Conservation (phyloP, 2,888 invertebrate genomes). For the Lysandra bellargus region DNA sequence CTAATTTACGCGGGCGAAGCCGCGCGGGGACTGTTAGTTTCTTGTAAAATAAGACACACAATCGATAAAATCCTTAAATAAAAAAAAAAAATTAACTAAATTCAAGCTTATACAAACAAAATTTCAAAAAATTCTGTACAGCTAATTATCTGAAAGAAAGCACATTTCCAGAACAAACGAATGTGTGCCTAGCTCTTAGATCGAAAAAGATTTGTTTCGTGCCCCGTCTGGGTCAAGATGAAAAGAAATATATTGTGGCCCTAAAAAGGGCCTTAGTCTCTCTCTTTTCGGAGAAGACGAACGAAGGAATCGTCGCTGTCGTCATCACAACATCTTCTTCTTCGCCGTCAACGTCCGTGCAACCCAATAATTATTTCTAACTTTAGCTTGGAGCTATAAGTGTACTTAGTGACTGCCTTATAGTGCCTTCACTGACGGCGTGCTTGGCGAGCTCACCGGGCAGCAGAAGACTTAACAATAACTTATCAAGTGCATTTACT, state of each 20-base stretch:
- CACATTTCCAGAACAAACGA: too few relatives aligned
- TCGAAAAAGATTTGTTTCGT: not conserved
- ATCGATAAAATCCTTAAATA: too few relatives aligned
- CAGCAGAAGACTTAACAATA: constrained; percentile 76
- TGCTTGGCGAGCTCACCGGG: constrained; percentile 87
- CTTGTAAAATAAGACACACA: too few relatives aligned
- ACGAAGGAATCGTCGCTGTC: not conserved
- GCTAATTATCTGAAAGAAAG: too few relatives aligned
- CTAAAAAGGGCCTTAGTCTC: constrained; percentile 13
- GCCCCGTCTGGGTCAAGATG: not conserved
- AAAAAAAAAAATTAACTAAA: too few relatives aligned
- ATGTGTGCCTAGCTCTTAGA: not conserved
- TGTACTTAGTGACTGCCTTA: constrained; percentile 83
- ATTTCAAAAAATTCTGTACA: too few relatives aligned
- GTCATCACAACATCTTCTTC: not conserved
- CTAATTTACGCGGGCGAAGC: too few relatives aligned
- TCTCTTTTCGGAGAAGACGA: not conserved
- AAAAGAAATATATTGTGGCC: constrained; percentile 12
- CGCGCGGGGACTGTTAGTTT: too few relatives aligned
- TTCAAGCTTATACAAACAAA: too few relatives aligned
- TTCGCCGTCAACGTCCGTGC: not conserved
- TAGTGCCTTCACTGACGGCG: constrained; percentile 83
- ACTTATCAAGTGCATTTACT: too few relatives aligned
- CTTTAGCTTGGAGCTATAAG: constrained; percentile 56
- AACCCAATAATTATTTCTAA: not conserved